Base-by-base conservation (phyloP, 2,113 vertebrate species). In the Gavialis gangeticus region DNA sequence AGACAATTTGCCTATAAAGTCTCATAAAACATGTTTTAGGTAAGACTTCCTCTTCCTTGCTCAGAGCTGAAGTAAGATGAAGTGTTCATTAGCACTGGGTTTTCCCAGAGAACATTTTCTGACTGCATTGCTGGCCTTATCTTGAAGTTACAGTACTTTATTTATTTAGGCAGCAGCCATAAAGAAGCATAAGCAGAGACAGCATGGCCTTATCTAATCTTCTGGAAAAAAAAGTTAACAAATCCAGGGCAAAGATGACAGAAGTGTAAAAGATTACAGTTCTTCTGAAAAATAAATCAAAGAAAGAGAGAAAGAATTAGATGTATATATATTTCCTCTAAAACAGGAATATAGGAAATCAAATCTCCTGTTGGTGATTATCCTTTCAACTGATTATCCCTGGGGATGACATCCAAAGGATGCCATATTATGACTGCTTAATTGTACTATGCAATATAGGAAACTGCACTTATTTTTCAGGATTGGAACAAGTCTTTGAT, bases 391-490 rank as follows among this genome's bases (percentile, higher is more conserved):
- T 67, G 66, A 91, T 93, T 97, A 37, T 97, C 96, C 96, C 71
- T 85, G 59, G 67, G 80, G n/a, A 90, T 95, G 94, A 90, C 62
- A 82, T 96, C 92, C 90, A 80, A 56, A 81, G 88, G 86, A 85
- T 97, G 89, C 95, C 64, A 55, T 96, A 96, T 95, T 97, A 95
- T 98, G 96, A 97, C 93, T 95, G 83, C 88, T 97, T 98, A 98
- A 96, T 95, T 98, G 94, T 88, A 94, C 10, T 76, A 1, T 88
- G 84, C 91, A 96, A 82, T 76, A 95, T 78, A 96, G 86, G 88
- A 97, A 97, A 96, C 93, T 91, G 92, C 79, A 95, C 75, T 87
- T 88, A 55, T 95, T 95, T 97, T 97, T 98, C 92, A 89, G 12
- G 93, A 89, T 34, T 87, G 54, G 79, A 91, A 76, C 30, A 94